Conservation (phyloP, 92 coral and sea anemone species). For the Umimayanthus kanabou region DNA sequence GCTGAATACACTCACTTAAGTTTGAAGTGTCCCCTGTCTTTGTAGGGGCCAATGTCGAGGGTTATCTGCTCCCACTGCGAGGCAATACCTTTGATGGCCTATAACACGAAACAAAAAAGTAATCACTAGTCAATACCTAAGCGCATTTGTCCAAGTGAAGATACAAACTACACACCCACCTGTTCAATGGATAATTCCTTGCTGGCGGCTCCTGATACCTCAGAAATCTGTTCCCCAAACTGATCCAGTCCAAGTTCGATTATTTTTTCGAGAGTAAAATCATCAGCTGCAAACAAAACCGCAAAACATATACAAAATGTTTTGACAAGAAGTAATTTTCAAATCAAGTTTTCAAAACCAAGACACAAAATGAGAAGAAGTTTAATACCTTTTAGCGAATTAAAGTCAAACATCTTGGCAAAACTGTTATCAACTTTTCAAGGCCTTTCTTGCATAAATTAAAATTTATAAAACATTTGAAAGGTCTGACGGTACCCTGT, state of each 20-base stretch:
- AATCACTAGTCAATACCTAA: neutral
- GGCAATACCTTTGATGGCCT: conserved; percentile 90
- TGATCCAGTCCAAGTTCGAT: conserved; percentile 98
- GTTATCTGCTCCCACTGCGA: conserved; percentile 85
- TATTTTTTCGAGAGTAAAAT: conserved; percentile 94
- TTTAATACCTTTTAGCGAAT: too few species aligned
- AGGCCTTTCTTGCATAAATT: too few species aligned
- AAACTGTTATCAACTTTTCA: too few species aligned
- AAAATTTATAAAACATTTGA: too few species aligned
- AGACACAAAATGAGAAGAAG: too few species aligned
- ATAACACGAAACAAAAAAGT: neutral
- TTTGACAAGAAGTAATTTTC: neutral
- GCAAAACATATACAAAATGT: neutral
- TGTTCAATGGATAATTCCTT: conserved; percentile 97
- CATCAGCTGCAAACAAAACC: conserved; percentile 66
- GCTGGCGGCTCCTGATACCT: conserved; percentile 96
- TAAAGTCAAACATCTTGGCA: too few species aligned
- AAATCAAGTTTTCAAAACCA: neutral
- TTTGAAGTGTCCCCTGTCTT: conserved; percentile 98
- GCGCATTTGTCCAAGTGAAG: neutral
- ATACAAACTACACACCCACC: conserved; percentile 36
- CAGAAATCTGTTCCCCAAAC: conserved; percentile 90
- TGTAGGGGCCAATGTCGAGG: conserved; percentile 94
- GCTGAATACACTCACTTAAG: conserved; percentile 64
- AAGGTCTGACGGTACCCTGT: too few species aligned